Conservation (phyloP, 2,888 invertebrate genomes). For the Spatulosminthurus flaviceps region DNA sequence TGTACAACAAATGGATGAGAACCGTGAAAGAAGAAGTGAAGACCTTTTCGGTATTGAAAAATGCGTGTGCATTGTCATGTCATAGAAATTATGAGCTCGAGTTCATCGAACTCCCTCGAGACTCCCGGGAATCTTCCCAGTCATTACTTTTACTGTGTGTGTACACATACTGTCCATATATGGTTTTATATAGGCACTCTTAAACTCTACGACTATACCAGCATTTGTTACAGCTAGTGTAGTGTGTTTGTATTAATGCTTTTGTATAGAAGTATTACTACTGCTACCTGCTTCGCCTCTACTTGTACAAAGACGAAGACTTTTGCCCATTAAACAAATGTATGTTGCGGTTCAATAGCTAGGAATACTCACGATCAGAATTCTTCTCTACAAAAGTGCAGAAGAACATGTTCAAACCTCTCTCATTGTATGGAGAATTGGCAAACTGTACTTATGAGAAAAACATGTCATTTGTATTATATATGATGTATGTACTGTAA, state of each 20-base stretch:
- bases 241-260: too few species aligned
- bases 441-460: background rate
- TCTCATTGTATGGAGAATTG: background rate
- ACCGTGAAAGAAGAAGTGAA: constrained; percentile 12
- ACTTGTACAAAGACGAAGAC: too few species aligned
- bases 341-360: too few species aligned
- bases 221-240: too few species aligned
- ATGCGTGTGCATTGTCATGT: constrained; percentile 16
- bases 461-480: background rate
- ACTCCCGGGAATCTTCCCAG: constrained; percentile 51
- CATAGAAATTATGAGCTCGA: constrained; percentile 28
- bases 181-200: background rate
- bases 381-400: too few species aligned
- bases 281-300: too few species aligned
- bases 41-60: constrained; percentile 1
- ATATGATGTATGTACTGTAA: background rate
- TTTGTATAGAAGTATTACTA: too few species aligned
- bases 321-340: too few species aligned
- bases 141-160: background rate
- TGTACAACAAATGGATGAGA: constrained; percentile 1
- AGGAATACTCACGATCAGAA: too few species aligned
- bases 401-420: too few species aligned
- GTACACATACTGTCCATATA: background rate
- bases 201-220: background rate
- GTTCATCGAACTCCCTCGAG: constrained; percentile 51